These are phyloP conservation scores for Brachylomia viminalis DNA, from an alignment of 2,888 invertebrate species.

Conservation along the genomic window DNA sequence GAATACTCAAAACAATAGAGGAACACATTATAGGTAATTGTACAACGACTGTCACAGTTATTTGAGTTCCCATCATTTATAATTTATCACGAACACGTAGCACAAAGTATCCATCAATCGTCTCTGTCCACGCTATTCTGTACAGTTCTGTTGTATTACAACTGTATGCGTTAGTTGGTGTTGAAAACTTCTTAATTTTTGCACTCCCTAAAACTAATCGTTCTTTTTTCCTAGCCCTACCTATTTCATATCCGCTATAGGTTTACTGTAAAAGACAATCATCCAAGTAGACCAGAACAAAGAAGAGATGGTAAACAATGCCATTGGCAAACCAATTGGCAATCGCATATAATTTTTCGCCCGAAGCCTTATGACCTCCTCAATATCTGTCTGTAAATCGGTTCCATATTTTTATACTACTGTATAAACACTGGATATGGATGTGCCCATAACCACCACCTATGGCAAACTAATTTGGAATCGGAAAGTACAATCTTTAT, in stretches of 20 bases:
- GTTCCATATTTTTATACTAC: neutral
- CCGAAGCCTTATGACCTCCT: neutral
- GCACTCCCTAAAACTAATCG: neutral
- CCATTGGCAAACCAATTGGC: neutral
- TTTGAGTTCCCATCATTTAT: constrained; percentile 46
- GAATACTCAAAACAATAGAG: constrained; percentile 54
- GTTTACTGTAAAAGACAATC: neutral
- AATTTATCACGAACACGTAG: constrained; percentile 23
- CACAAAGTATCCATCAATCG: constrained; percentile 15
- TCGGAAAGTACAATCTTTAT: neutral
- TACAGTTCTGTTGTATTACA: neutral
- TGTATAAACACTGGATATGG: neutral
- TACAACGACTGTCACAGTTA: constrained; percentile 32
- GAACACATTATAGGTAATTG: constrained; percentile 49
- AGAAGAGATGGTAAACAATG: neutral
- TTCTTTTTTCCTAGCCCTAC: constrained; percentile 9
- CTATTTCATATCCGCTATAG: neutral
- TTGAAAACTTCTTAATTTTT: constrained; percentile 20
- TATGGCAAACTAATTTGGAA: neutral
- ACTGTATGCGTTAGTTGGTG: neutral
- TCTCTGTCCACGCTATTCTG: constrained; percentile 2
- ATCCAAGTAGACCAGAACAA: constrained; percentile 11
- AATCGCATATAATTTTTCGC: neutral
- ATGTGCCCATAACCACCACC: neutral
- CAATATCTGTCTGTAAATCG: neutral